These are phyloP conservation scores for Hirtodrosophila cameraria DNA, from an alignment of 2,888 invertebrate genomes.

Conservation along the genomic window DNA sequence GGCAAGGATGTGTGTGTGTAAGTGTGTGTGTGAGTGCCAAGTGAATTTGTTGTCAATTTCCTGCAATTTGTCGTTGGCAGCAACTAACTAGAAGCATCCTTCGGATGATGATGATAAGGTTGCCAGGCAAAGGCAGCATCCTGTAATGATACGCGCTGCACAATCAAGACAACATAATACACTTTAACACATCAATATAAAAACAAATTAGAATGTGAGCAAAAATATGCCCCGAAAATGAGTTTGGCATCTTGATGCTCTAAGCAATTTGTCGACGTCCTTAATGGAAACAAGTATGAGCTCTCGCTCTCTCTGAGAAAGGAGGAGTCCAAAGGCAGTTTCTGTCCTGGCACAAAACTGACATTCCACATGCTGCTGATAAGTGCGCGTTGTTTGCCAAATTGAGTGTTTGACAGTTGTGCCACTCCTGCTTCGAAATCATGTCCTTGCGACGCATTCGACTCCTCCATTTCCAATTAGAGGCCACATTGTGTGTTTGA, in stretches of 20 bases:
- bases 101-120: constrained; percentile 19
- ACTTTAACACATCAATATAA: constrained; percentile 63
- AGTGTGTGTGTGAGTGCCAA: constrained; percentile 32
- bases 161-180: constrained; percentile 73
- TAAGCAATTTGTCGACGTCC: constrained; percentile 62
- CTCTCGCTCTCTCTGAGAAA: no score
- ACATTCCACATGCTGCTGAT: constrained; percentile 33
- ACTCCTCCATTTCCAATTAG: constrained; percentile 51
- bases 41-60: constrained; percentile 78
- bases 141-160: constrained; percentile 72
- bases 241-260: constrained; percentile 34
- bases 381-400: constrained; percentile 49
- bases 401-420: constrained; percentile 54
- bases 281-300: constrained; percentile 49
- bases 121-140: constrained; percentile 45
- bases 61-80: constrained; percentile 72
- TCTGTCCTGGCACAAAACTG: background rate
- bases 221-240: constrained; percentile 61
- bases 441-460: constrained; percentile 6
- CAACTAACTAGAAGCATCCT: constrained; percentile 2
- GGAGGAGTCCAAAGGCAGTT: background rate
- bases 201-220: constrained; percentile 73
- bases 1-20: constrained; percentile 20
- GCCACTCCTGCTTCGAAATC: background rate
- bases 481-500: constrained; percentile 18